Base-by-base conservation (phyloP, 2,888 invertebrate genomes). In the Tiliacea citrago region DNA sequence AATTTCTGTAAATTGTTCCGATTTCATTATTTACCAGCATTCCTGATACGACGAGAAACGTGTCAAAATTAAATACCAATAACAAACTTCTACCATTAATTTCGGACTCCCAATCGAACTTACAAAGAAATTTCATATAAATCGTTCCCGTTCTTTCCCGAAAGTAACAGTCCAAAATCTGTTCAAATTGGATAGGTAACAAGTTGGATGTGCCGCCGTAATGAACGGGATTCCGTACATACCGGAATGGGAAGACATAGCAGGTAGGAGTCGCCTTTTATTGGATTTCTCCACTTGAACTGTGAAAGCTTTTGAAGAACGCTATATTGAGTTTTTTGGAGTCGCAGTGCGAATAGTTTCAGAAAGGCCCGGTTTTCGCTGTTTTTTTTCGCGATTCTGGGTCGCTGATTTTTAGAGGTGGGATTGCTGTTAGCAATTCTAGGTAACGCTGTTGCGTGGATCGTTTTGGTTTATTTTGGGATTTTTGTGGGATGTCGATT, bases 151-250 rank as follows among this genome's bases (percentile, higher is more conserved):
- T 75, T 77, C 81, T 77, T 80, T 71, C 12, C 10, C 39, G 85
- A 87, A 88, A 89, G 90, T 89, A 90, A 86, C 89, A 84, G 88
- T 89, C 87, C 88, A 90, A 92, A 94, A 92, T 86, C 82, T 85
- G 83, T 90, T 90, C 90, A 93, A 93, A 94, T 94, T 92, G 92
- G 93, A 91, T 90, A 93, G 92, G 94, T 94, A 92, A 91, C 94
- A 94, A 95, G 93, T 94, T 91, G 92, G 90, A 91, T 91, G 91
- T 91, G 92, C 92, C 87, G 88, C 91, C 89, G 94, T 95, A 95
- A 95, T 95, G 95, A 95, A 94, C 93, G 93, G 92, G 88, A 91
- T 94, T 90, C 94, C 94, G 73, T 81, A 90, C 92, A 93, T 94
- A 92, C 94, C 93, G 71, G 84, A 88, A 88, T 88, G 91, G 89